Evolutionary conservation across 2,888 invertebrate genomes (phyloP).

Genomic region (Scaptodrosophila latifasciaeformis): DNA sequence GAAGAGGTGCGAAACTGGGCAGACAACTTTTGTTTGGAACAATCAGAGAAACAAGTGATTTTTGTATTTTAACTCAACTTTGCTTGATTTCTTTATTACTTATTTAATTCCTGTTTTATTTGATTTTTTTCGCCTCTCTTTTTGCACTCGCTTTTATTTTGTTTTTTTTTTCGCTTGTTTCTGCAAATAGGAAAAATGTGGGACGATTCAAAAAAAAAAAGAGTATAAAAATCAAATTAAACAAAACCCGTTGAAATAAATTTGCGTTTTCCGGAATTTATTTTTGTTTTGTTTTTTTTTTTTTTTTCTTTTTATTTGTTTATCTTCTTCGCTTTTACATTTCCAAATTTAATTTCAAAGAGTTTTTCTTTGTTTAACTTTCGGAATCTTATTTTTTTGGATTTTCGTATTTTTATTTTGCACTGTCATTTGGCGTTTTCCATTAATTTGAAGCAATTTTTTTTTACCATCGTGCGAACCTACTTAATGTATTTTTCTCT

Average conservation of each 20-base stretch:
- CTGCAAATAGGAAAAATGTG: neutral
- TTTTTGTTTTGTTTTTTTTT: constrained; percentile 33
- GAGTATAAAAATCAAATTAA: no score
- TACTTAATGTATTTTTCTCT: constrained; percentile 32
- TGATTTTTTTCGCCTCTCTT: constrained; percentile 5
- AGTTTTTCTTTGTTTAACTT: constrained; percentile 20
- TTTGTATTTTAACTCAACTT: constrained; percentile 55
- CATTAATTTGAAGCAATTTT: constrained; percentile 52
- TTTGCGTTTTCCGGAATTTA: constrained; percentile 60
- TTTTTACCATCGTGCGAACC: constrained; percentile 50
- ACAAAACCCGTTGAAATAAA: constrained; percentile 44
- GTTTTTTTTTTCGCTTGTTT: neutral
- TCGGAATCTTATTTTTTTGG: constrained; percentile 44
- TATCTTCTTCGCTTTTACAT: constrained; percentile 18
- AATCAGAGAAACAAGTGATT: constrained; percentile 48
- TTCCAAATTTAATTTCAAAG: constrained; percentile 61
- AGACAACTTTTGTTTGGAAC: constrained; percentile 61
- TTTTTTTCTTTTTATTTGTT: constrained; percentile 16
- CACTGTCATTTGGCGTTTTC: constrained; percentile 56
- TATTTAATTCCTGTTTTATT: constrained; percentile 61
- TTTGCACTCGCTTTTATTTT: constrained; percentile 16
- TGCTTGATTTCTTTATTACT: constrained; percentile 65
- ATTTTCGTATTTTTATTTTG: constrained; percentile 37
- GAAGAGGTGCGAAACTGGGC: no score
- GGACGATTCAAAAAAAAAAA: neutral